Evolutionary conservation across 2,797 vertebrate species (phyloP).

Genomic region (Garrulus glandarius): DNA sequence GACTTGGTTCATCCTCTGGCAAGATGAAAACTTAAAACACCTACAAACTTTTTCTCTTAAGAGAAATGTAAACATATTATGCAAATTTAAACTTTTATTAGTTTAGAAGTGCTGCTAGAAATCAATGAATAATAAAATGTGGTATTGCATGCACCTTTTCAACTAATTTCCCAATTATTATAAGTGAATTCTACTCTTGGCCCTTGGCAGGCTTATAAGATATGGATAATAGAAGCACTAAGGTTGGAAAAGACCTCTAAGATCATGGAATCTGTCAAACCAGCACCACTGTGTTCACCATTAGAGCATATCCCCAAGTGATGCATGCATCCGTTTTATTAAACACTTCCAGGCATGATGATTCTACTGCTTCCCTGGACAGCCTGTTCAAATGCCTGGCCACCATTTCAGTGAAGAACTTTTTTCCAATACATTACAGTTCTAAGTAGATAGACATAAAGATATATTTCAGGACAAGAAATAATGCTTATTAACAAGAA

Average conservation of each 20-base stretch:
- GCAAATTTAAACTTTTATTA: not conserved
- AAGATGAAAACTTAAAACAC: not conserved
- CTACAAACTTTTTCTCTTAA: not conserved
- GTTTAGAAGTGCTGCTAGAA: not conserved
- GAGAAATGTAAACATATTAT: not conserved
- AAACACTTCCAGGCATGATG: not conserved
- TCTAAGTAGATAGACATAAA: not conserved
- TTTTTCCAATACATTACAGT: not conserved
- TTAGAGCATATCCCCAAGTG: not conserved
- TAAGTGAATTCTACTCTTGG: not conserved
- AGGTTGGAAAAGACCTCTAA: not conserved
- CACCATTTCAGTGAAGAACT: not conserved
- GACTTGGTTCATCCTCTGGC: not conserved
- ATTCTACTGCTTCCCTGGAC: not conserved
- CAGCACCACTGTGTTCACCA: not conserved
- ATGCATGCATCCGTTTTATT: not conserved
- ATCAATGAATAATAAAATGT: not conserved
- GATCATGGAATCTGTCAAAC: not conserved
- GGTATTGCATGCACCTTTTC: not conserved
- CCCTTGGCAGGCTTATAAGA: not conserved
- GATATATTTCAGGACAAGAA: not conserved
- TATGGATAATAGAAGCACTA: not conserved
- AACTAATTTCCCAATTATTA: not conserved
- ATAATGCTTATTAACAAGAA: not conserved
- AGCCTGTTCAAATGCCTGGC: not conserved